Conservation (phyloP, 1,140 invertebrate species). For the Polypedilum vanderplanki region DNA sequence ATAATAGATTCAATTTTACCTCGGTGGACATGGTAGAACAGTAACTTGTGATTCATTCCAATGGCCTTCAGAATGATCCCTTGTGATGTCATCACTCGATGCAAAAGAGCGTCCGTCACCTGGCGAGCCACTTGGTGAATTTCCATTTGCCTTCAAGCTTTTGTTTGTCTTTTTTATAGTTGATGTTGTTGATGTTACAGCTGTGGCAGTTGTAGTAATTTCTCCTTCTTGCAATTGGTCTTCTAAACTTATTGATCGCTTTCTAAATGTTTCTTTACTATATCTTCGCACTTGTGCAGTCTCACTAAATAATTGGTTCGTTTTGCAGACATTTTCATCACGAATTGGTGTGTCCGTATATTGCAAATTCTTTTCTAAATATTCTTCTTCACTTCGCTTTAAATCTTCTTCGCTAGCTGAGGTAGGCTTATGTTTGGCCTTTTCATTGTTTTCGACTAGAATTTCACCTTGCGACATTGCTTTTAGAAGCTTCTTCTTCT, state of each 20-base stretch:
- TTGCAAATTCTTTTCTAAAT: constrained; percentile 43
- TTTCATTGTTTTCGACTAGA: constrained; percentile 49
- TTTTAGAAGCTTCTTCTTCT: constrained; percentile 58
- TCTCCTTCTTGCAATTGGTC: constrained; percentile 33
- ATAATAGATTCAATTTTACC: constrained; percentile 19
- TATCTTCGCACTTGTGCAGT: not conserved
- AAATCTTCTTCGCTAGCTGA: constrained; percentile 54
- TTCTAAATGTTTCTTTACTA: constrained; percentile 45
- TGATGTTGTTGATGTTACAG: no score
- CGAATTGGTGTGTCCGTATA: constrained; percentile 53
- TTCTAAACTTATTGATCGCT: constrained; percentile 58
- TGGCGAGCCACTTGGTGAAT: constrained; percentile 34
- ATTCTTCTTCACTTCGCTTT: constrained; percentile 34
- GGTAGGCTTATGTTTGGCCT: constrained; percentile 26
- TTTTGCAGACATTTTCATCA: constrained; percentile 52
- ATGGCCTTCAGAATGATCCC: constrained; percentile 74
- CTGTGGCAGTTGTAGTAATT: not conserved
- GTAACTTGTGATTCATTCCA: constrained; percentile 84
- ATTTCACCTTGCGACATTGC: constrained; percentile 76
- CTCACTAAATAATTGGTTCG: constrained; percentile 24
- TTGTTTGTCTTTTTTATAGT: not conserved
- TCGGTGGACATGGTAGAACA: constrained; percentile 58
- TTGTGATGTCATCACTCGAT: constrained; percentile 52
- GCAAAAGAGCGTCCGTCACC: constrained; percentile 31
- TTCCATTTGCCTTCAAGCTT: constrained; percentile 35